Percentiles rank a stretch among this genome's conserved stretches.
These are phyloP conservation scores for Cassiopea andromeda DNA, from an alignment of 30 jellyfish, hydroid and myxozoan species.

Conservation along the genomic window DNA sequence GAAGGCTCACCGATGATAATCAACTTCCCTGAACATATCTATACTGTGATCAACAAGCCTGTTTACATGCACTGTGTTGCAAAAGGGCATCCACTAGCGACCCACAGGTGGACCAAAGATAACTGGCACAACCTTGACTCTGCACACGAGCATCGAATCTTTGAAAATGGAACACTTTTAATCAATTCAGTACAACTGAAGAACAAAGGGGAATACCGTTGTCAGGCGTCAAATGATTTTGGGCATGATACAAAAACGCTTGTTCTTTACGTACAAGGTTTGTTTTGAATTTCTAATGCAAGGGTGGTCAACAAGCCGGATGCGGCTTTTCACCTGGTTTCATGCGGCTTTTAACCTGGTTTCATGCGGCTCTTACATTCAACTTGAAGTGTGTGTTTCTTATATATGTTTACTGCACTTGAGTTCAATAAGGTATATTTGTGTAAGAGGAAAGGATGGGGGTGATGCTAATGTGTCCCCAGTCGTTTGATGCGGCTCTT, in stretches of 20 bases:
- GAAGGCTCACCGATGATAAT: constrained; percentile 86
- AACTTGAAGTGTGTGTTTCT: no score
- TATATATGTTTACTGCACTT: no score
- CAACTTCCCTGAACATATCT: constrained; percentile 37
- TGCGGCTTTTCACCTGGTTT: no score
- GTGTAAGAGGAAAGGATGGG: no score
- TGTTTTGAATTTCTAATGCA: neutral
- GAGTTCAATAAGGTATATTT: no score
- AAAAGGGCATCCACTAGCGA: constrained; percentile 83
- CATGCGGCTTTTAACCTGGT: no score
- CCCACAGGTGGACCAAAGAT: constrained; percentile 75
- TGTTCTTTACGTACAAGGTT: constrained; percentile 70
- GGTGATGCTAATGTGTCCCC: no score
- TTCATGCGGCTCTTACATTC: no score
- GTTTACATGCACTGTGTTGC: constrained; percentile 73
- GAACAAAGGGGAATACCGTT: constrained; percentile 73
- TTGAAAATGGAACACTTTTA: constrained; percentile 81
- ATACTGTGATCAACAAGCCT: constrained; percentile 67
- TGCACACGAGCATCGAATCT: constrained; percentile 51
- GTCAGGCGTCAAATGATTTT: constrained; percentile 65
- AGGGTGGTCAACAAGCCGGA: no score
- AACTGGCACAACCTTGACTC: constrained; percentile 42
- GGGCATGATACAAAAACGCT: constrained; percentile 65
- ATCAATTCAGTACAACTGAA: constrained; percentile 49
- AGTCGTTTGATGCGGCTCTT: no score